Percentiles rank a stretch among this genome's conserved stretches.
Conservation (phyloP, 2,113 vertebrate species). For the human region DNA sequence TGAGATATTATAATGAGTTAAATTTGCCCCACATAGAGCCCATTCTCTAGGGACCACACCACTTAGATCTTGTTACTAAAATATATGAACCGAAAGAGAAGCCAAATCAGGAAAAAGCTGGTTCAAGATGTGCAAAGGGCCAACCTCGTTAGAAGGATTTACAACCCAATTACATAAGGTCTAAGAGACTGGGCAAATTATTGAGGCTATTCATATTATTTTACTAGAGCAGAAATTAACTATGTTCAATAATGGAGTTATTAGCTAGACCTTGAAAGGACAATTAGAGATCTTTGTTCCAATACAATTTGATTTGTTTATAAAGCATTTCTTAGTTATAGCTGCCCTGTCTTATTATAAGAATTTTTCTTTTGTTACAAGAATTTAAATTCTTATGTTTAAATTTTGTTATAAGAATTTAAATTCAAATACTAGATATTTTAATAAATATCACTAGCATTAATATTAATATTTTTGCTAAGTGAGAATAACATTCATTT, state of each 20-base stretch:
- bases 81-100: background rate
- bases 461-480: background rate
- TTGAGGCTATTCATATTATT: conserved; percentile 10
- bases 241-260: background rate
- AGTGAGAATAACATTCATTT: background rate
- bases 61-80: background rate
- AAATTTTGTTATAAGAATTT: background rate
- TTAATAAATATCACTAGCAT: background rate
- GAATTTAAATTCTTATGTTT: background rate
- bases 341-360: background rate
- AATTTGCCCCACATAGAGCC: background rate
- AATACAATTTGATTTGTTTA: conserved; percentile 19
- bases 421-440: background rate
- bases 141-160: conserved; percentile 51
- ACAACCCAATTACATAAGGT: background rate
- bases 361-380: background rate
- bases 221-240: background rate
- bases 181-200: conserved; percentile 7
- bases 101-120: background rate
- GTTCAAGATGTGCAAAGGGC: background rate
- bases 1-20: background rate
- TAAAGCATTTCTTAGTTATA: background rate
- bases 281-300: background rate
- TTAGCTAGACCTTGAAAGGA: conserved; percentile 27
- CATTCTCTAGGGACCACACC: background rate